Evolutionary conservation across 2,113 vertebrate genomes (phyloP).

Genomic region (Cynocephalus volans): DNA sequence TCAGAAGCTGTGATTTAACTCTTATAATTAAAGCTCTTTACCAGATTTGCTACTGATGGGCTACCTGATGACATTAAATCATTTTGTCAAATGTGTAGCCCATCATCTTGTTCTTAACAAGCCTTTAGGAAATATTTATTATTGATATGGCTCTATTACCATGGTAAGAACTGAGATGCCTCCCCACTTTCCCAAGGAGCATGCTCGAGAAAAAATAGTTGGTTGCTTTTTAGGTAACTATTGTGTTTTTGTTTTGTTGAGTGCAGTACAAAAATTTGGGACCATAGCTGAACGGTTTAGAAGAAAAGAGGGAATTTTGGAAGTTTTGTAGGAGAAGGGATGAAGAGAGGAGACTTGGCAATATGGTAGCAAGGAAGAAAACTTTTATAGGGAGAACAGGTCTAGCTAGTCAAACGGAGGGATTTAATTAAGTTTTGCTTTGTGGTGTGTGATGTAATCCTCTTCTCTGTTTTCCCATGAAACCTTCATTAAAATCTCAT

Average conservation of each 20-base stretch:
- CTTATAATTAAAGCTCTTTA: not conserved
- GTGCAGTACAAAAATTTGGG: not conserved
- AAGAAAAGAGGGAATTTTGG: not conserved
- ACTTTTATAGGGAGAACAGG: conserved; percentile 12
- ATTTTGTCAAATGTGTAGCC: conserved; percentile 33
- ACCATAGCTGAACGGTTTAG: not conserved
- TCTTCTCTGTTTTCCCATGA: conserved; percentile 50
- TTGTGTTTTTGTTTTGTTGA: conserved; percentile 11
- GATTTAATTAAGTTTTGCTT: conserved; percentile 37
- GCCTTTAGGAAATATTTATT: conserved; percentile 2
- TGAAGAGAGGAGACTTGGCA: not conserved
- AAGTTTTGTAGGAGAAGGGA: not conserved
- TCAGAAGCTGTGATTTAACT: not conserved
- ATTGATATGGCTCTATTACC: not conserved
- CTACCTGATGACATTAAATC: not conserved
- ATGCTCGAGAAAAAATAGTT: not conserved
- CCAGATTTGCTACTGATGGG: not conserved
- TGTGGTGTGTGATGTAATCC: not conserved
- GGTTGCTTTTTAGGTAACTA: conserved; percentile 24
- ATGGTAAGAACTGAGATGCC: not conserved
- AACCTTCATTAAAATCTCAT: not conserved
- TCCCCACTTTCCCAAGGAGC: not conserved
- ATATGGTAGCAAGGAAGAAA: not conserved
- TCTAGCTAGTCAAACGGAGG: conserved; percentile 25
- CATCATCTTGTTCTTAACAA: not conserved